Evolutionary conservation across 2,797 vertebrate genomes (phyloP).

Genomic region (Sphenodon punctatus): DNA sequence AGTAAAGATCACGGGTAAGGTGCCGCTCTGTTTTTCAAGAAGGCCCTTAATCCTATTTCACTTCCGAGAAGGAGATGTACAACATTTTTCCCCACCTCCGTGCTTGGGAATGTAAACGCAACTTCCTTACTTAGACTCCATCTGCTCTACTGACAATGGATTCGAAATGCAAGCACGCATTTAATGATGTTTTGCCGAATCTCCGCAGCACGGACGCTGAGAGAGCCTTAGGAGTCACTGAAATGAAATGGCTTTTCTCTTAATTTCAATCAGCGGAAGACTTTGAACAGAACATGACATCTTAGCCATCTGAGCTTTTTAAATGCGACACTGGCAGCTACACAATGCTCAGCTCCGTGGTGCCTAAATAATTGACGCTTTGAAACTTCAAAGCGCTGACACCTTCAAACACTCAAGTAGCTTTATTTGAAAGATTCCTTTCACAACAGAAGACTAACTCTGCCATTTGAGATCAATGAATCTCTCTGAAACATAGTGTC

Average conservation of each 20-base stretch:
- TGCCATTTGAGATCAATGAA: conserved; percentile 75
- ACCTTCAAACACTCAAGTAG: conserved; percentile 78
- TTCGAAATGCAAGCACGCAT: conserved; percentile 63
- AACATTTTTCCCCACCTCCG: conserved; percentile 14
- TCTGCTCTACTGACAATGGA: conserved; percentile 54
- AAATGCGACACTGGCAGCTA: conserved; percentile 70
- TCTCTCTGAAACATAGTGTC: conserved; percentile 53
- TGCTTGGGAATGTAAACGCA: conserved; percentile 52
- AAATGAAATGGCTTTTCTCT: conserved; percentile 73
- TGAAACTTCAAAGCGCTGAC: conserved; percentile 78
- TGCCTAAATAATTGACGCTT: conserved; percentile 80
- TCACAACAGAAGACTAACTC: conserved; percentile 68
- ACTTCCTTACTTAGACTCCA: conserved; percentile 51
- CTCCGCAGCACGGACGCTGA: conserved; percentile 50
- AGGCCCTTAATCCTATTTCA: conserved; percentile 27
- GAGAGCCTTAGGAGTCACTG: conserved; percentile 57
- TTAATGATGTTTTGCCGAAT: conserved; percentile 60
- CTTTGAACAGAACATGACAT: conserved; percentile 74
- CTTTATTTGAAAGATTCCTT: conserved; percentile 75
- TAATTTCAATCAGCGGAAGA: conserved; percentile 72
- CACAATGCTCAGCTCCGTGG: conserved; percentile 68
- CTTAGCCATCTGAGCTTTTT: conserved; percentile 69
- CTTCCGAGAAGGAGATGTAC: conserved; percentile 44
- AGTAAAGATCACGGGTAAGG: neutral
- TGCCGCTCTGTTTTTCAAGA: neutral